Evolutionary conservation across 2,888 invertebrate genomes (phyloP), one percentile per base, ranked within the genome.

Genomic region (Cantharis flavilabris): DNA sequence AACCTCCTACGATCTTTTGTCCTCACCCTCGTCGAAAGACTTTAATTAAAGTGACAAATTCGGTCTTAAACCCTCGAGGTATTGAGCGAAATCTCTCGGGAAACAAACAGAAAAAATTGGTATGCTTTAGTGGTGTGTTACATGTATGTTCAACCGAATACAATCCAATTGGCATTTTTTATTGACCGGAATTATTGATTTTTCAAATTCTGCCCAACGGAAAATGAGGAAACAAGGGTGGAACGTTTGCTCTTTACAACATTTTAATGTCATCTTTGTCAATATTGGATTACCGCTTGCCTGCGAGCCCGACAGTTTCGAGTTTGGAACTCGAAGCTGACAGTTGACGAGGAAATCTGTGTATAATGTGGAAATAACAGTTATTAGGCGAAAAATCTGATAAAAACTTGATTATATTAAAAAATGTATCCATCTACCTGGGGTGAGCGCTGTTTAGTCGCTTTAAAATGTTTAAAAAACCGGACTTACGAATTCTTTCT

Each of bases 41-140:
- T 84, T 84, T 84, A 84, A 84, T 84, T 84, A 84, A 84, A 84
- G 84, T 84, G 83, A 84, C 84, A 84, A 84, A 84, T 84, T 84
- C 82, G 79, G 83, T 83, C 82, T 90, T 88, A 87, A 89, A 89
- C 90, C 90, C 90, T 90, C 89, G 90, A 89, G 89, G 88, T 89
- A 89, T 88, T 88, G 82, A 85, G 85, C 88, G 86, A 89, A 88
- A 88, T 88, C 88, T 89, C 88, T 86, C 88, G 89, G 89, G 90
- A 90, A 89, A 89, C 89, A 89, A 90, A 90, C 88, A 89, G 62
- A 78, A 73, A 30, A 74, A 79, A 75, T 71, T 72, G 75, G 71
- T 76, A 71, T 77, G 77, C 78, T 80, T 78, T 72, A 72, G 76
- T 65, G 77, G 80, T 76, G 62, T 72, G 77, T 75, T 73, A 81